phyloP scores from a whole-genome alignment of 2,797 vertebrate genomes.

The Erpetoichthys calabaricus region DNA sequence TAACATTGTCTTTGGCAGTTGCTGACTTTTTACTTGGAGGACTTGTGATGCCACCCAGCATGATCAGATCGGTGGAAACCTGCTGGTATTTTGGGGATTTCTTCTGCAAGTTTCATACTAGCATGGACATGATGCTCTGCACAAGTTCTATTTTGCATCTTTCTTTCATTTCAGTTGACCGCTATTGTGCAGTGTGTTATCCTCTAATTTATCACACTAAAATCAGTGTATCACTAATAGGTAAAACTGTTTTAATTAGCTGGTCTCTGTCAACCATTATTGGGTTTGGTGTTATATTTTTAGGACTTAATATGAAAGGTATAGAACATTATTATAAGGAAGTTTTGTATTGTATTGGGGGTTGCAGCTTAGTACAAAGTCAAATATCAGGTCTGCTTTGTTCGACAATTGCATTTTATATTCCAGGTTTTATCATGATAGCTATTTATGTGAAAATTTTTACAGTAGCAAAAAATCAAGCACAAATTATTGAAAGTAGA shows the following conservation, averaged over 20 bases:
- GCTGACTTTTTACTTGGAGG: slow-evolving; percentile 22
- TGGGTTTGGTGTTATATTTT: slow-evolving; percentile 23
- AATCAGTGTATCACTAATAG: slow-evolving; percentile 13
- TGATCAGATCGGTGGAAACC: slow-evolving; percentile 20
- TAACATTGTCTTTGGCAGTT: slow-evolving; percentile 19
- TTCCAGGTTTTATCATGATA: slow-evolving; percentile 23
- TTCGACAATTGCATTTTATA: slow-evolving; percentile 14
- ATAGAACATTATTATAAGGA: slow-evolving; percentile 14
- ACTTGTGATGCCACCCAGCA: slow-evolving; percentile 27
- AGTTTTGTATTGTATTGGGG: slow-evolving; percentile 17
- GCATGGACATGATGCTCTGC: slow-evolving; percentile 22
- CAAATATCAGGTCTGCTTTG: slow-evolving; percentile 3
- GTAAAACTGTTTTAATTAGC: slow-evolving; percentile 10
- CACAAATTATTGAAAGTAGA: slow-evolving; percentile 15
- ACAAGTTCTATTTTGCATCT: slow-evolving; percentile 15
- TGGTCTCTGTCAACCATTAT: slow-evolving; percentile 19
- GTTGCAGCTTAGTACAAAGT: slow-evolving; percentile 12
- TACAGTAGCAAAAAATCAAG: slow-evolving; percentile 19
- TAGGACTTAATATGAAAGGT: slow-evolving; percentile 20
- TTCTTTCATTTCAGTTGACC: slow-evolving; percentile 46
- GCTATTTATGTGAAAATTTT: slow-evolving; percentile 20
- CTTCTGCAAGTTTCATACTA: slow-evolving; percentile 24
- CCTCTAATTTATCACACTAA: slow-evolving; percentile 20
- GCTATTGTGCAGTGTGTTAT: slow-evolving; percentile 25
- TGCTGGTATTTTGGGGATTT: slow-evolving; percentile 27